Evolutionary conservation across 1,140 invertebrate species (phyloP), one percentile per base, ranked within the genome.

Genomic region (Leptinotarsa lineolata): DNA sequence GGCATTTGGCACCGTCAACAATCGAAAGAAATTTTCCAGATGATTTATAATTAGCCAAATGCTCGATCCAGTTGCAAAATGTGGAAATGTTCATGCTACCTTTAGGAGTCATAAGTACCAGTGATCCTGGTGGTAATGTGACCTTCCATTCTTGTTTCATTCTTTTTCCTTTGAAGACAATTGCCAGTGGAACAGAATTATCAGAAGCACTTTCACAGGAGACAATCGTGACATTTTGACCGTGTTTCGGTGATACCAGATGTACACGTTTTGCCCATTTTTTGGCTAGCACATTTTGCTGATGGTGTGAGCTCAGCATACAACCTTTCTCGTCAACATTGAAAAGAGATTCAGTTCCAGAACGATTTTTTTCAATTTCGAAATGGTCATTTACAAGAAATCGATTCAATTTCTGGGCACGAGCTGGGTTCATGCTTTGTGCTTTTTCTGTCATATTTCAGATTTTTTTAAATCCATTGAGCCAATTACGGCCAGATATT

Each of bases 151-250:
- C 80, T 1, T 4, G 73, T 70, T 81, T 82, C 39, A n/a, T n/a
- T n/a, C n/a, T n/a, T n/a, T n/a, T n/a, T n/a, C 80, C 81, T 75
- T 83, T 84, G 70, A 85, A 87, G 22, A 85, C 58, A 45, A 85
- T 80, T 77, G 80, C 81, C 18, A 83, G 81, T 8, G 82, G 81
- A 60, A 85, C 79, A 58, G 68, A 70, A 12, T 72, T n/a, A 39
- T 82, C 81, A 13, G 78, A 8, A 66, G 83, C 83, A 81, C 82
- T 86, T 11, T 64, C 79, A 78, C 82, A n/a, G 1, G 72, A 75
- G n/a, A 82, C 80, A 66, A 83, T 75, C 24, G 83, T 85, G 15
- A 83, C 78, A 72, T 79, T 84, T 74, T 82, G 76, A 46, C 68
- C 78, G 72, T 84, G 82, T 79, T 85, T 79, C 16, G 72, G 67